phyloP scores from a whole-genome alignment of 2,797 vertebrate species.

The Falco biarmicus region DNA sequence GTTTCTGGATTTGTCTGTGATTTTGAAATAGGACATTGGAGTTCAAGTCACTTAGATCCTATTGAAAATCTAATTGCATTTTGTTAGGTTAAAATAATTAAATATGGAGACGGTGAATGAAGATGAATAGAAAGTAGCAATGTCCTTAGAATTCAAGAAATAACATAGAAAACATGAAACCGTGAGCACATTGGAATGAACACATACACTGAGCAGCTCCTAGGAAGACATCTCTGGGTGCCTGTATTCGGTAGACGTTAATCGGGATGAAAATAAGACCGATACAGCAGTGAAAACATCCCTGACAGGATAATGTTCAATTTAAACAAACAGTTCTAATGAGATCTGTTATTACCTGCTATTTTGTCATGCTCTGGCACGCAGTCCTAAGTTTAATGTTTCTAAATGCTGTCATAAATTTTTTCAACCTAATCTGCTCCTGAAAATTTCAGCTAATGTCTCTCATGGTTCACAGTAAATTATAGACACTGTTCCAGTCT shows the following conservation, averaged over 20 bases:
- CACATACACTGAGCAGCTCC: background rate
- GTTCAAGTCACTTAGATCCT: background rate
- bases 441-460: slow-evolving; percentile 66
- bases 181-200: background rate
- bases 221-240: slow-evolving; percentile 10
- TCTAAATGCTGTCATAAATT: slow-evolving; percentile 76
- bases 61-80: background rate
- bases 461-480: slow-evolving; percentile 56
- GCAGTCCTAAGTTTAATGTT: slow-evolving; percentile 64
- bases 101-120: background rate
- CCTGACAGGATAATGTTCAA: slow-evolving; percentile 75
- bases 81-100: background rate
- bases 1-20: background rate
- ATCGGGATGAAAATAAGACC: slow-evolving; percentile 45
- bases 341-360: slow-evolving; percentile 77
- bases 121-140: background rate
- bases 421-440: slow-evolving; percentile 70
- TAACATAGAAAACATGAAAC: background rate
- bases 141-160: background rate
- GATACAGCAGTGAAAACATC: slow-evolving; percentile 63
- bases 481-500: background rate
- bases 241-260: slow-evolving; percentile 38
- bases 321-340: slow-evolving; percentile 80
- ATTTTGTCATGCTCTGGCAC: slow-evolving; percentile 71
- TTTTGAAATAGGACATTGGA: background rate